These are phyloP conservation scores for Neria commutata DNA, from an alignment of 2,888 invertebrate species.

Conservation along the genomic window DNA sequence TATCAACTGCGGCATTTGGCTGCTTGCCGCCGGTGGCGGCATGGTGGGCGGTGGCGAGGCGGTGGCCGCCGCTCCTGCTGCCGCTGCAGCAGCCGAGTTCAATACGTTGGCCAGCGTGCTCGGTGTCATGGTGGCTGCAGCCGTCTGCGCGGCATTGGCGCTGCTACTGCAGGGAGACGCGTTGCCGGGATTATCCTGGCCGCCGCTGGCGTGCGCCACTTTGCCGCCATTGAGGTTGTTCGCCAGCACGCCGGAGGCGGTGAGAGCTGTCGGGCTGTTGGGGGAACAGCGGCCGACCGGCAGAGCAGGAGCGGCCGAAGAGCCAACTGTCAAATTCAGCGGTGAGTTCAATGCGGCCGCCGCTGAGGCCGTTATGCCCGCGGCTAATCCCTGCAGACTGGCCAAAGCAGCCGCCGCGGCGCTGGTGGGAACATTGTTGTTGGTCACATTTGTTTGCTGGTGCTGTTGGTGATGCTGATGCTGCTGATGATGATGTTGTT, in stretches of 20 bases:
- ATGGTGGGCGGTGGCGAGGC: constrained; percentile 61
- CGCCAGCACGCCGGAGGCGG: constrained; percentile 10
- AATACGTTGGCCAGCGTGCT: constrained; percentile 54
- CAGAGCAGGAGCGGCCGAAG: constrained; percentile 34
- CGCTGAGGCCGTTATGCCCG: constrained; percentile 52
- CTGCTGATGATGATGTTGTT: constrained; percentile 45
- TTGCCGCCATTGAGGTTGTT: constrained; percentile 35
- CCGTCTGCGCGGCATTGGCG: not conserved
- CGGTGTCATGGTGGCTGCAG: constrained; percentile 36
- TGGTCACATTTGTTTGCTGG: constrained; percentile 56
- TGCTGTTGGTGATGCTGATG: constrained; percentile 50
- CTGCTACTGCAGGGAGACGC: constrained; percentile 37
- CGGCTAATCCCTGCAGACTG: constrained; percentile 67
- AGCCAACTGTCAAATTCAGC: constrained; percentile 80
- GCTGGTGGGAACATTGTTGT: not conserved
- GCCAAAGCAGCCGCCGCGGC: constrained; percentile 64
- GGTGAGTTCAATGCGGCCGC: constrained; percentile 78
- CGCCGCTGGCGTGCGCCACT: constrained; percentile 34
- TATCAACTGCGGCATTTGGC: constrained; percentile 85
- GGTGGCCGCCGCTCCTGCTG: constrained; percentile 50
- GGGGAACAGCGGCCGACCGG: constrained; percentile 22
- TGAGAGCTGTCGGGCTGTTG: constrained; percentile 23
- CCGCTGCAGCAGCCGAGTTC: constrained; percentile 40
- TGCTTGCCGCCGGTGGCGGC: constrained; percentile 53
- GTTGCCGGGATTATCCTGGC: constrained; percentile 42